A percentile compares a stretch with the other conserved stretches of the same genome.
phyloP scores from a whole-genome alignment of 2,797 vertebrate genomes.

The Sebastes jordani region DNA sequence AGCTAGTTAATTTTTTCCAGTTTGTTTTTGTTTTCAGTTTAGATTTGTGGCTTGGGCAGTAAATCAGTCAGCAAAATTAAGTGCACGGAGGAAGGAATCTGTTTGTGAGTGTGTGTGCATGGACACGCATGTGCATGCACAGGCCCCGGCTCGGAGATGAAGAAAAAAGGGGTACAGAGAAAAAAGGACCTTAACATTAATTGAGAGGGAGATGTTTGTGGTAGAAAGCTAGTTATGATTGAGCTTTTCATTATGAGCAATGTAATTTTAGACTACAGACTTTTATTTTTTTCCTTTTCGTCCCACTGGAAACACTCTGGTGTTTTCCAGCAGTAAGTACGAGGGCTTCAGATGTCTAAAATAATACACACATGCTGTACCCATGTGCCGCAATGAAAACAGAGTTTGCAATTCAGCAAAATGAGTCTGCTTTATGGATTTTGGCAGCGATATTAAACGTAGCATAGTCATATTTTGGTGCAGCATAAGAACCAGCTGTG shows the following conservation, averaged over 20 bases:
- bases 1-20: not conserved
- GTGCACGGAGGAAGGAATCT: not conserved
- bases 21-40: conserved; percentile 44
- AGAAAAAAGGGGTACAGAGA: not conserved
- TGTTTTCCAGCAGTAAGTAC: conserved; percentile 58
- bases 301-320: conserved; percentile 59
- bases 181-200: conserved; percentile 6
- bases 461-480: conserved; percentile 45
- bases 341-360: conserved; percentile 47
- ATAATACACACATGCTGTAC: conserved; percentile 55
- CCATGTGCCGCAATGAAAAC: conserved; percentile 72
- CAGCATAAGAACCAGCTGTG: conserved; percentile 56
- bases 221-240: conserved; percentile 40
- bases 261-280: conserved; percentile 49
- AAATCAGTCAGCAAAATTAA: not conserved
- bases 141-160: not conserved
- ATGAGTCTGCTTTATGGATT: conserved; percentile 59
- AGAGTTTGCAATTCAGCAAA: conserved; percentile 68
- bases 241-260: conserved; percentile 56
- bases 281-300: not conserved
- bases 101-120: not conserved
- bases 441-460: conserved; percentile 55
- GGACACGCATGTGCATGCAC: conserved; percentile 13
- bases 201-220: conserved; percentile 42
- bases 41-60: conserved; percentile 31